Evolutionary conservation across 2,888 invertebrate genomes (phyloP), one percentile per base, ranked within the genome.

Genomic region (Platycheirus rosarum): DNA sequence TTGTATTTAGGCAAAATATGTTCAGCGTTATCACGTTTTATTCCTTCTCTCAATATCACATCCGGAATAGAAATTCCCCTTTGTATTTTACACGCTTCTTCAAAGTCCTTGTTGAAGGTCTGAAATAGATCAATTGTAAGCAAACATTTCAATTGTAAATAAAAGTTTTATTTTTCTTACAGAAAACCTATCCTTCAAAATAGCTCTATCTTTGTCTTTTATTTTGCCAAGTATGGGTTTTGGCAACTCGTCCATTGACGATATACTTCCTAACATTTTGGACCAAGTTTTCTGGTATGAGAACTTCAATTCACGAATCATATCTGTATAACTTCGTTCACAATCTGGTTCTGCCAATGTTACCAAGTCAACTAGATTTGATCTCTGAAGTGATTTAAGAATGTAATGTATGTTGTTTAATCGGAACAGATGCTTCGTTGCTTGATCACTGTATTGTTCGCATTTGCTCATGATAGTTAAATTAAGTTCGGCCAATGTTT

Each of bases 101-200:
- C 98, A 89, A 98, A 94, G 91, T 98, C 98, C 89, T 97, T 97
- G 91, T 98, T 98, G 91, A 98, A 98, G 57, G 95, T 95, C 97
- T 97, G 88, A 16, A 88, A 89, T 85, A 75, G 80, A 65, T 5
- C 49, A 63, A 46, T 29, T 8, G n/a, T 40, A 53, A 70, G 55
- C 13, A 26, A 9, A 42, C 9, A 42, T 6, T 35, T 2, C 5
- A 8, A 48, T 13, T 16, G 0, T 7, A 11, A n/a, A 49, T 13
- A n/a, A 9, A 16, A 18, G 3, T 29, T 35, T 48, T 65, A 90
- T 8, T 6, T 1, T 32, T 32, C 93, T 92, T 89, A 97, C 97
- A 78, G 96, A 93, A 91, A 97, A 97, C 87, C 95, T 95, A 88
- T 97, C 97, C 91, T 97, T 97, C 46, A 97, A 93, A 62, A 94